A percentile compares a stretch with the other conserved stretches of the same genome.
Conservation (phyloP, 1,140 invertebrate genomes). For the Anastrepha obliqua region DNA sequence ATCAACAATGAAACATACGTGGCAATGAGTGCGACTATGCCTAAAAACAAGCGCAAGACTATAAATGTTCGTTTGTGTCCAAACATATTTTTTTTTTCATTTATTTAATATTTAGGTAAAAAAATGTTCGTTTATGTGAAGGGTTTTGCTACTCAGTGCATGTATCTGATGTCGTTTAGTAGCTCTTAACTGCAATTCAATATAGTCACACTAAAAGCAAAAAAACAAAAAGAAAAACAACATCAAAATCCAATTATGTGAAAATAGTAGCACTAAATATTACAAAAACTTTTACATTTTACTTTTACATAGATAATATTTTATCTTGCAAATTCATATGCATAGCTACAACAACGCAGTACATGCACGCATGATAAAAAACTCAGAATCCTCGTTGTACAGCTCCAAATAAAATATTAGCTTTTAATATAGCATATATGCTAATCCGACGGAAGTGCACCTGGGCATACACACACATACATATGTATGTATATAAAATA, state of each 20-base stretch:
- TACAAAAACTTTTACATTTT: not conserved
- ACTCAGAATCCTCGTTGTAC: not conserved
- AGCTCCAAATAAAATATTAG: not conserved
- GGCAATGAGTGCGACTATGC: too few species aligned
- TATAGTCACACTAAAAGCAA: not conserved
- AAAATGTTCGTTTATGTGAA: not conserved
- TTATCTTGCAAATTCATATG: too few species aligned
- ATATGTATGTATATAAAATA: not conserved
- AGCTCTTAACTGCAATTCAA: not conserved
- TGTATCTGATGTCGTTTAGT: too few species aligned
- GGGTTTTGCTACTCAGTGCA: too few species aligned
- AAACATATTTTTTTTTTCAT: not conserved
- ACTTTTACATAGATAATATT: too few species aligned
- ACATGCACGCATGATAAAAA: not conserved
- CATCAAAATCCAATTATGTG: not conserved
- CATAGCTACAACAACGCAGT: not conserved
- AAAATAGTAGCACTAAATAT: not conserved
- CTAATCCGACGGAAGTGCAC: constrained; percentile 7
- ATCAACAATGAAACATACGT: too few species aligned
- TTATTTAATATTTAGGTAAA: too few species aligned
- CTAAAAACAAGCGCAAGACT: too few species aligned
- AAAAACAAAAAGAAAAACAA: not conserved
- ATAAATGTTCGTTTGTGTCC: not conserved
- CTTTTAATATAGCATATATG: constrained; percentile 14
- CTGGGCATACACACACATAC: not conserved